Evolutionary conservation across 1,140 invertebrate species (phyloP), one percentile per base, ranked within the genome.

Genomic region (Berghia stephanieae): DNA sequence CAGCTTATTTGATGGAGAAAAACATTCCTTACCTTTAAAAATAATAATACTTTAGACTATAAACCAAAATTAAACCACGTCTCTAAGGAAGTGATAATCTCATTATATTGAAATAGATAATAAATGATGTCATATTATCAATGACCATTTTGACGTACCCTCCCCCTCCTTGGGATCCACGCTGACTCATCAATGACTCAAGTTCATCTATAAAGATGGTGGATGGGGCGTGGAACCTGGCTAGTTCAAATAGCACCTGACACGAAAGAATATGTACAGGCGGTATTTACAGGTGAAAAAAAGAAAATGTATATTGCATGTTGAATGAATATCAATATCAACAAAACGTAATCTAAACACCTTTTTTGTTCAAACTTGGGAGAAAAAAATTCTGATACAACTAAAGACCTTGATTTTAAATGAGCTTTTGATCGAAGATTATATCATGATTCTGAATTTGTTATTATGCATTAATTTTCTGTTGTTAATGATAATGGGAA

Each of bases 121-220:
- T n/a, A n/a, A n/a, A n/a, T n/a, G n/a, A n/a, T n/a, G n/a, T n/a
- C n/a, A n/a, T n/a, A n/a, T n/a, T n/a, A n/a, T n/a, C n/a, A n/a
- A n/a, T n/a, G n/a, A n/a, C n/a, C n/a, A n/a, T n/a, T 27, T 38
- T 36, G 4, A 83, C 84, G 83, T 80, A 88, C 86, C 82, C 82
- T 24, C 83, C 85, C n/a, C 83, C 84, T 42, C 87, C 85, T 76
- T 84, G 83, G 44, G 88, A 89, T 40, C 90, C 89, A 73, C 91
- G 82, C 46, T 90, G 88, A 80, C 90, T 89, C 90, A 91, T 91
- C 27, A 92, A 83, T 10, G 91, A 89, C 68, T 92, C 91, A 46
- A 92, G 78, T 81, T 92, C 91, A 85, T 92, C 91, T 34, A 92
- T 81, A 81, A 91, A 92, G 66, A 92, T 91, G 21, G 90, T 91